Evolutionary conservation across 53 echinoderm and acorn worm species (phyloP).

Genomic region (Temnopleurus reevesii): DNA sequence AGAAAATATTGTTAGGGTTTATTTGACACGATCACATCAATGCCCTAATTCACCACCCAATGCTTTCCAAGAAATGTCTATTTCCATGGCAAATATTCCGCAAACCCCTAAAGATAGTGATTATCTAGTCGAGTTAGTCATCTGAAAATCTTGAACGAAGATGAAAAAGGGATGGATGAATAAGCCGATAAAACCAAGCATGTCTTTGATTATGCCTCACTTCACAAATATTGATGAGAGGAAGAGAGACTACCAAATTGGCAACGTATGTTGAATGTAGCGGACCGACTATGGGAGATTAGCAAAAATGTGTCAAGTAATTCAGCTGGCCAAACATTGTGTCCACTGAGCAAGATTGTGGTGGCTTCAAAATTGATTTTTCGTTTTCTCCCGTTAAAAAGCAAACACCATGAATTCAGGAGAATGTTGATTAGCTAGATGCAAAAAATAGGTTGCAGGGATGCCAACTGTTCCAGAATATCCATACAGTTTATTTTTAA

Average conservation of each 20-base stretch:
- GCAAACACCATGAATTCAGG: too few species aligned
- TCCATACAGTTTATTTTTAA: too few species aligned
- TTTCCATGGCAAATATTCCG: neutral
- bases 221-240: conserved; percentile 28
- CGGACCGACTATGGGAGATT: conserved; percentile 19
- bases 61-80: neutral
- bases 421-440: too few species aligned
- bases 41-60: neutral
- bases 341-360: neutral
- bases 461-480: too few species aligned
- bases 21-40: neutral
- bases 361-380: conserved; percentile 15
- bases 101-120: neutral
- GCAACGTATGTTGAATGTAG: neutral
- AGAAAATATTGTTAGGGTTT: neutral
- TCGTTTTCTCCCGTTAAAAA: neutral
- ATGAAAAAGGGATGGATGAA: neutral
- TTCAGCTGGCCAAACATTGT: conserved; percentile 33
- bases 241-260: conserved; percentile 3
- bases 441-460: too few species aligned
- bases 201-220: conserved; percentile 15
- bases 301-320: conserved; percentile 34
- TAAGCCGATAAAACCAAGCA: neutral
- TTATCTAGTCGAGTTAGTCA: neutral
- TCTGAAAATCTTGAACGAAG: neutral